Evolutionary conservation across 2,113 vertebrate species (phyloP).

Genomic region (Cichladusa arquata): DNA sequence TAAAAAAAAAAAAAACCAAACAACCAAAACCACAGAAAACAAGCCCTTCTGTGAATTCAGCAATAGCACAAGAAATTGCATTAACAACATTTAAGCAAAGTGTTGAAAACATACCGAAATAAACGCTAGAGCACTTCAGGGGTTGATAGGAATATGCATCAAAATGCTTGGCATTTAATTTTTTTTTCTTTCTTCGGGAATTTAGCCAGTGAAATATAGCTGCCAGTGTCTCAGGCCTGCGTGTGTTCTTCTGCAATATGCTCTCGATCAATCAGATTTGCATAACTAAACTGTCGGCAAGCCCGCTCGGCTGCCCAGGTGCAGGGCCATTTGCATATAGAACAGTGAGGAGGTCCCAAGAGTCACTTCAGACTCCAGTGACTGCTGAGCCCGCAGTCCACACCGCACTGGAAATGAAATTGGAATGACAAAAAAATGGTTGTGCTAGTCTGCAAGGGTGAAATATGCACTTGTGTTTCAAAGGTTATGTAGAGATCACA

Average conservation of each 20-base stretch:
- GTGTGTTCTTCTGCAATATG: constrained; percentile 91
- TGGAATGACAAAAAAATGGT: constrained; percentile 94
- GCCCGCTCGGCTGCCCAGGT: constrained; percentile 98
- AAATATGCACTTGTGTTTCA: constrained; percentile 76
- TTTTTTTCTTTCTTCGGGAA: constrained; percentile 80
- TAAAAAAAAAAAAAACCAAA: too few relatives aligned
- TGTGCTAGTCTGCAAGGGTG: constrained; percentile 78
- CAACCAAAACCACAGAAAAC: constrained; percentile 27
- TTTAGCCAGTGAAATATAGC: constrained; percentile 93
- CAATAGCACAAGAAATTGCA: constrained; percentile 68
- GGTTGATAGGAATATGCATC: constrained; percentile 79
- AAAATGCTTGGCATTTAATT: constrained; percentile 80
- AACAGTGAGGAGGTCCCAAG: constrained; percentile 98
- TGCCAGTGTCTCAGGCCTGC: constrained; percentile 82
- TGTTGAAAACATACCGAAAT: constrained; percentile 71
- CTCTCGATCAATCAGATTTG: constrained; percentile 99
- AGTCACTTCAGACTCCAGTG: constrained; percentile 98
- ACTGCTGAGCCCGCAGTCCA: constrained; percentile 96
- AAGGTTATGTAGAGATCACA: constrained; percentile 79
- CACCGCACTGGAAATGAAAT: constrained; percentile 93
- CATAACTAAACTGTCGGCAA: constrained; percentile 99
- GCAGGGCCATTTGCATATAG: constrained; percentile 99
- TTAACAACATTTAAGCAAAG: constrained; percentile 73
- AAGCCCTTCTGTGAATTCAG: constrained; percentile 75
- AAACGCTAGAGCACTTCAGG: constrained; percentile 67